Conservation (phyloP, 2,797 vertebrate species). For the Pipistrellus pipistrellus region DNA sequence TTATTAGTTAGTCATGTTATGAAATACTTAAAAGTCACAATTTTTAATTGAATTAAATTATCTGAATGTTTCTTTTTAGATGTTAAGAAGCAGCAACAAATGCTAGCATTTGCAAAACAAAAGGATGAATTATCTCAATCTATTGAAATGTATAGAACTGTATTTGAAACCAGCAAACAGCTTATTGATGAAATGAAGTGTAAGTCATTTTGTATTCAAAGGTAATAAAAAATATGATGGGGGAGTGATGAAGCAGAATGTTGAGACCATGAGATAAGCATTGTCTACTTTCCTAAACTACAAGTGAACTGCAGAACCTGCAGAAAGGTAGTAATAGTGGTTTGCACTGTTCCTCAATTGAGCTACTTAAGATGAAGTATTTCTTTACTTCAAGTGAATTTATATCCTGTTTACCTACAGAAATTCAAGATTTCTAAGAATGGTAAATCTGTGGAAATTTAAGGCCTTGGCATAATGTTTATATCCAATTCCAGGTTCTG, state of each 20-base stretch:
- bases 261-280: background rate
- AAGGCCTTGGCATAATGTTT: background rate
- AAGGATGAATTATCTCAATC: slow-evolving; percentile 90
- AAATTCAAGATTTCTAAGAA: background rate
- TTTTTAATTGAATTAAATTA: slow-evolving; percentile 54
- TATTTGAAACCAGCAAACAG: slow-evolving; percentile 84
- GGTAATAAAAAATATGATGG: background rate
- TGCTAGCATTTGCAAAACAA: slow-evolving; percentile 91
- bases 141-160: slow-evolving; percentile 84
- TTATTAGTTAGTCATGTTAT: background rate
- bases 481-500: background rate
- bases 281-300: background rate
- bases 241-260: background rate
- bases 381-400: slow-evolving; percentile 49
- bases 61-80: slow-evolving; percentile 87
- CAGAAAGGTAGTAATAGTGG: background rate
- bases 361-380: slow-evolving; percentile 32
- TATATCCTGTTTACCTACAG: background rate
- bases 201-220: slow-evolving; percentile 86
- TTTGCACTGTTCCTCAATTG: background rate
- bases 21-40: background rate
- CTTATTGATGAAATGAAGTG: slow-evolving; percentile 89
- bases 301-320: background rate
- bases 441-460: slow-evolving; percentile 46
- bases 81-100: slow-evolving; percentile 91